Conservation (phyloP, 2,888 invertebrate genomes). For the Netelia fuscicornis region DNA sequence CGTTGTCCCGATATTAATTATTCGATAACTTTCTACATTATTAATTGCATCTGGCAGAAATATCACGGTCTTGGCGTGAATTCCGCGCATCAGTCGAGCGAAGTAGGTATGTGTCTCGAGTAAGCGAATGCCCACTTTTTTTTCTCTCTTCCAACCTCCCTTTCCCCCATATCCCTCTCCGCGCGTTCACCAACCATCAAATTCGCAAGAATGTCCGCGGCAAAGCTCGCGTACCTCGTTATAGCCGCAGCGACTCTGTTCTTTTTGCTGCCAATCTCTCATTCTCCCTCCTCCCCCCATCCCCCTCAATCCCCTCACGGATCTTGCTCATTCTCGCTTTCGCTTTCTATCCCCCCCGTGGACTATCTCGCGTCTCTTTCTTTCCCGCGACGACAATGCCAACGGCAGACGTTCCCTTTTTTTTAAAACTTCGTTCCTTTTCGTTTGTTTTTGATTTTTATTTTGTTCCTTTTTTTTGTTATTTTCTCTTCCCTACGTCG, state of each 20-base stretch:
- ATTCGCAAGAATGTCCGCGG: conserved; percentile 62
- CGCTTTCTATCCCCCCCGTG: conserved; percentile 48
- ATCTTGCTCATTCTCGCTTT: conserved; percentile 55
- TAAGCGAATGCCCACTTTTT: conserved; percentile 53
- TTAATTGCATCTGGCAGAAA: conserved; percentile 50
- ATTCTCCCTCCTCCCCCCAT: conserved; percentile 31
- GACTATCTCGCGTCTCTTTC: conserved; percentile 28
- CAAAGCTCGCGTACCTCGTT: conserved; percentile 57
- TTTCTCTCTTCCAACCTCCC: not conserved
- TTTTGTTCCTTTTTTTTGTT: conserved; percentile 17
- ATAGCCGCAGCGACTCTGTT: conserved; percentile 37
- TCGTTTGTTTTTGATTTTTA: conserved; percentile 26
- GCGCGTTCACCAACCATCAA: conserved; percentile 33
- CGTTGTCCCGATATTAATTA: conserved; percentile 20
- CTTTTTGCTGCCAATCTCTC: conserved; percentile 36
- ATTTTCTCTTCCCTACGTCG: conserved; percentile 32
- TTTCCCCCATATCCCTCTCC: conserved; percentile 22
- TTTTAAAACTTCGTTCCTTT: conserved; percentile 9
- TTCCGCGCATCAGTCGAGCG: conserved; percentile 34
- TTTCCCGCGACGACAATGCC: conserved; percentile 28
- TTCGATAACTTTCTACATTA: conserved; percentile 54
- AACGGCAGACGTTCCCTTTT: conserved; percentile 13
- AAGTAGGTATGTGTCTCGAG: conserved; percentile 31
- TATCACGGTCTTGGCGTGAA: conserved; percentile 53
- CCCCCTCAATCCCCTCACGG: conserved; percentile 23